Evolutionary conservation across 1,140 invertebrate genomes (phyloP).

Genomic region (Drosophila cardini): DNA sequence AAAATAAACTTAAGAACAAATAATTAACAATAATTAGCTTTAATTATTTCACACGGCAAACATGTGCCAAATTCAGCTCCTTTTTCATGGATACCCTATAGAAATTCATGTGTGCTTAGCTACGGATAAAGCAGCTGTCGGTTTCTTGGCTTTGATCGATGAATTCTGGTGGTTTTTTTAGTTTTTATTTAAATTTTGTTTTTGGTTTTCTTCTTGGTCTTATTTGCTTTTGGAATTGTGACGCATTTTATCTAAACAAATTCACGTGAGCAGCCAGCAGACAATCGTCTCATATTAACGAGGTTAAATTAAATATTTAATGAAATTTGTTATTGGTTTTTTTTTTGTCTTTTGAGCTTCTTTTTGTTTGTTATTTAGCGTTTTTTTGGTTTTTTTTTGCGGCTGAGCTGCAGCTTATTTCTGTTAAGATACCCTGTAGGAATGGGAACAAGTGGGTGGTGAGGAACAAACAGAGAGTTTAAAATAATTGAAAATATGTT

Average conservation of each 20-base stretch:
- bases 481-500: too few species aligned
- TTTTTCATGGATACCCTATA: not conserved
- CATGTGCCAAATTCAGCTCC: slow-evolving; percentile 4
- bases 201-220: slow-evolving; percentile 18
- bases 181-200: too few species aligned
- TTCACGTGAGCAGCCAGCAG: slow-evolving; percentile 48
- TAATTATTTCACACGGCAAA: slow-evolving; percentile 42
- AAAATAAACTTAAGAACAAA: slow-evolving; percentile 31
- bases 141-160: slow-evolving; percentile 33
- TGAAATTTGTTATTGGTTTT: slow-evolving; percentile 41
- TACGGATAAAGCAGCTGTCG: slow-evolving; percentile 21
- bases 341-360: not conserved
- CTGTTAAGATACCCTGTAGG: slow-evolving; percentile 1
- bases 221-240: slow-evolving; percentile 23
- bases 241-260: slow-evolving; percentile 57
- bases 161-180: not conserved
- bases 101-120: not conserved
- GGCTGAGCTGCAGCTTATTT: slow-evolving; percentile 8
- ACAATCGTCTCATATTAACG: slow-evolving; percentile 39
- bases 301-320: slow-evolving; percentile 54
- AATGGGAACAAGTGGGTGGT: not conserved
- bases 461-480: too few species aligned
- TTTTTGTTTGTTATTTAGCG: not conserved
- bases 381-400: not conserved
- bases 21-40: slow-evolving; percentile 74